Base-by-base conservation (phyloP, 1,140 invertebrate species). In the Carcinoscorpius rotundicauda region DNA sequence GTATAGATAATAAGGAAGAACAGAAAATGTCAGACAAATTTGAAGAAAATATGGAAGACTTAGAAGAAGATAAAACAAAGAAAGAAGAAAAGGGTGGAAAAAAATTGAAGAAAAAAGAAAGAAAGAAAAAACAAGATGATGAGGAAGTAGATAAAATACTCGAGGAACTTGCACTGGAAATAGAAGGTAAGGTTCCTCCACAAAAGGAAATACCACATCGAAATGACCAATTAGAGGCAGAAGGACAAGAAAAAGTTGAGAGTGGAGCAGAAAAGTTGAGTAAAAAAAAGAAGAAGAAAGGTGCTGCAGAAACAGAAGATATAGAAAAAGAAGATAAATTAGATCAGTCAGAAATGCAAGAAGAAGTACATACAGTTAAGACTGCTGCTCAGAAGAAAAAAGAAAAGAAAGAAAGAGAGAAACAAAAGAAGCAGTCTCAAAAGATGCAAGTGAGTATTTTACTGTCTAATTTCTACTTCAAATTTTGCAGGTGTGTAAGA, bases 391-490 rank as follows among this genome's bases (percentile, higher is more conserved):
- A 74, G 64, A 91, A 91, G 75, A 90, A 89, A 70, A 90, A 89
- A 73, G 88, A 91, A 70, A 91, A 91, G 70, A 90, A 90, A 74
- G 88, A 91, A 76, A 81, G 86, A 52, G 86, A 91, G 72, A 91
- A 88, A 70, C 80, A 82, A 61, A 89, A 91, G 73, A 73, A 87
- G 74, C 71, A 80, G 67, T 82, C 84, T 59, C 61, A 65, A 51
- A 66, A 64, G 51, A 63, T 57, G 50, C 60, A 68, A 52, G 69
- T 61, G 49, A 50, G 11, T 61, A 49, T 60, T 11, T 5, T 29
- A 29, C 29, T 1, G 29, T 29, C 29, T 29, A 29, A 29, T 29
- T 29, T 29, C 29, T 29, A 29, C 29, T 29, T 29, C 2, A 29
- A 29, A 29, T 29, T 29, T 29, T 29, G 2, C 29, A 29, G 29